Evolutionary conservation across 2,888 invertebrate genomes (phyloP).

Genomic region (Mesoligia furuncula): DNA sequence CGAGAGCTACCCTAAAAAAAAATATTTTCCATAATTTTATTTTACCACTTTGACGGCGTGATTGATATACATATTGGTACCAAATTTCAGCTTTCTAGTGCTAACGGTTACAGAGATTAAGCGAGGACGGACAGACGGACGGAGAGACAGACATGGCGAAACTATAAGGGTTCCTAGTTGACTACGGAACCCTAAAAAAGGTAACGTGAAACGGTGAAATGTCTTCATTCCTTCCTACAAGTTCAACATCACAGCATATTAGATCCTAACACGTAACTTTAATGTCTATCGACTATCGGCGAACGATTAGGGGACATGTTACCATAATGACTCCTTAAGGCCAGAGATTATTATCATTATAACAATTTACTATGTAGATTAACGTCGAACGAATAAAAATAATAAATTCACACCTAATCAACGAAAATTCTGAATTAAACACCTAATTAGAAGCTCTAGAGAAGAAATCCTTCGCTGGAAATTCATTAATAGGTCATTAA

Average conservation of each 20-base stretch:
- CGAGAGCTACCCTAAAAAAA: too few species aligned
- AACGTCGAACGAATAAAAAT: background rate
- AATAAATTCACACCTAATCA: background rate
- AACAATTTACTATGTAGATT: background rate
- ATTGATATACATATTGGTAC: too few species aligned
- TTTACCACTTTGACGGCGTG: too few species aligned
- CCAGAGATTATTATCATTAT: background rate
- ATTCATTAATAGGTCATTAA: slow-evolving; percentile 4
- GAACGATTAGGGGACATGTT: background rate
- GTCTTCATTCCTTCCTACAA: background rate
- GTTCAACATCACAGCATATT: too few species aligned
- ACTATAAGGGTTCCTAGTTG: too few species aligned
- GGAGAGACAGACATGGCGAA: too few species aligned
- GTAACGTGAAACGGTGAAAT: background rate
- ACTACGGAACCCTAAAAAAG: too few species aligned
- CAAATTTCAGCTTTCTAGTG: too few species aligned
- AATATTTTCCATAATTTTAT: too few species aligned
- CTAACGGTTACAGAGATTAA: too few species aligned
- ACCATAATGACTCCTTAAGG: background rate
- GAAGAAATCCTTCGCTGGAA: background rate
- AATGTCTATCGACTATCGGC: background rate
- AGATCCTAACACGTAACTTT: background rate
- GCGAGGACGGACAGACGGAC: too few species aligned
- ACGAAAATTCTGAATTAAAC: background rate
- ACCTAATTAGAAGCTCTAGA: slow-evolving; percentile 3